These are phyloP conservation scores for Allacma fusca DNA, from an alignment of 2,888 invertebrate genomes.

Conservation along the genomic window DNA sequence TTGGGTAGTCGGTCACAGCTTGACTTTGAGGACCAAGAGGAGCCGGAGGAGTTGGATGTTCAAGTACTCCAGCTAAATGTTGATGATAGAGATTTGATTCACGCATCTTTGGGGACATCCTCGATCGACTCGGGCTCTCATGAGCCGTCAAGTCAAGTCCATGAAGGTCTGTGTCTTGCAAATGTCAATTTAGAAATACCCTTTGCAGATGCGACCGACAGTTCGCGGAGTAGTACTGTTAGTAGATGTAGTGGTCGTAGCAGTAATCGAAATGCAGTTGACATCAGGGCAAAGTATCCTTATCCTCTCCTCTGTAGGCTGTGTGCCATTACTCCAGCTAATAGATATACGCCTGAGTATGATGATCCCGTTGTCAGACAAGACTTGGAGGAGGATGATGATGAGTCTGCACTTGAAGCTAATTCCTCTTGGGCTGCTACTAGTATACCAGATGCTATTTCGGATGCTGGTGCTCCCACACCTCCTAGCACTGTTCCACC, in stretches of 20 bases:
- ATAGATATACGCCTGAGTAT: background rate
- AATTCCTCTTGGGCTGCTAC: background rate
- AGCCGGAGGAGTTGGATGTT: background rate
- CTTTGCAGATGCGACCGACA: conserved; percentile 41
- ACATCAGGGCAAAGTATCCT: background rate
- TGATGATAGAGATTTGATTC: conserved; percentile 20
- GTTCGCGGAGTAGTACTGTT: conserved; percentile 36
- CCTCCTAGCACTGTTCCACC: background rate
- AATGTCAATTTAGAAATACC: conserved; percentile 43
- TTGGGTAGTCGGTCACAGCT: conserved; percentile 44
- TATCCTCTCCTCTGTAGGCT: background rate
- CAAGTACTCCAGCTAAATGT: background rate
- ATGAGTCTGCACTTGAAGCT: background rate
- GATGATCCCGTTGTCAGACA: background rate
- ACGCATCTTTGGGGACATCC: background rate
- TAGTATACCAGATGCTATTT: too few relatives aligned
- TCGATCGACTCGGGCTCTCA: background rate
- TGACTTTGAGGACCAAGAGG: conserved; percentile 28
- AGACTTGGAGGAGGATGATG: background rate
- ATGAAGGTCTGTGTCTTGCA: conserved; percentile 29
- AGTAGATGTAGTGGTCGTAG: conserved; percentile 30
- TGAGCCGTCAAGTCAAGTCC: background rate
- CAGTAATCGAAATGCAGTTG: conserved; percentile 21
- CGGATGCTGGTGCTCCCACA: background rate
- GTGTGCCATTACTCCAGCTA: background rate